A percentile compares a stretch with the other conserved stretches of the same genome.
Conservation (phyloP, 2,888 invertebrate genomes). For the Limenitis camilla region DNA sequence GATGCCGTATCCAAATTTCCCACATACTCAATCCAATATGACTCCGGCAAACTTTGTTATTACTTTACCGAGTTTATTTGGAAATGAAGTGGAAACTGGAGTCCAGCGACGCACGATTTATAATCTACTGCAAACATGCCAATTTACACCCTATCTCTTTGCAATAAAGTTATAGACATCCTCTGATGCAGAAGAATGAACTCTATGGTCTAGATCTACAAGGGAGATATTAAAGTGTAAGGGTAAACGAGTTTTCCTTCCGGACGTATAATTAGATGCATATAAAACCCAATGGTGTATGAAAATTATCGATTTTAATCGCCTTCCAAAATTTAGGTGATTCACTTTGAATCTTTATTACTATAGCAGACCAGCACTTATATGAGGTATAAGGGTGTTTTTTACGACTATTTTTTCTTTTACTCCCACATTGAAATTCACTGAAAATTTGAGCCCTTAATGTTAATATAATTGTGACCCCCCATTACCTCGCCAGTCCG, state of each 20-base stretch:
- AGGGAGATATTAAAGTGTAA: neutral
- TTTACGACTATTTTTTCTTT: too few relatives aligned
- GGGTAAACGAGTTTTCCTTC: conserved; percentile 6
- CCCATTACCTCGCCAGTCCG: too few relatives aligned
- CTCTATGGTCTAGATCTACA: neutral
- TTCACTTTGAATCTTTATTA: too few relatives aligned
- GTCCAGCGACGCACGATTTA: conserved; percentile 53
- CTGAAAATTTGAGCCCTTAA: too few relatives aligned
- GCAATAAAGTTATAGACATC: conserved; percentile 17
- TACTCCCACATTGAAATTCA: too few relatives aligned
- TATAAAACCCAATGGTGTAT: conserved; percentile 16
- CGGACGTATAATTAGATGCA: conserved; percentile 22
- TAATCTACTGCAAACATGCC: conserved; percentile 32
- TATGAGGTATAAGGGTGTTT: too few relatives aligned
- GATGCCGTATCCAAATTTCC: conserved; percentile 30
- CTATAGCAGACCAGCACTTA: too few relatives aligned
- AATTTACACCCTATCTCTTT: conserved; percentile 33
- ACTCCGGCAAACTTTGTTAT: conserved; percentile 58
- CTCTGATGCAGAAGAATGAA: conserved; percentile 4
- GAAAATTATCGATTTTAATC: conserved; percentile 4
- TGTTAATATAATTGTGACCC: too few relatives aligned
- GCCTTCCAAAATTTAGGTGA: neutral
- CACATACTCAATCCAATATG: conserved; percentile 39
- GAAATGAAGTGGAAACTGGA: conserved; percentile 60
- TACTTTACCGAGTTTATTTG: conserved; percentile 62